phyloP scores from a whole-genome alignment of 2,888 invertebrate genomes.

The Drosophila paranaensis region DNA sequence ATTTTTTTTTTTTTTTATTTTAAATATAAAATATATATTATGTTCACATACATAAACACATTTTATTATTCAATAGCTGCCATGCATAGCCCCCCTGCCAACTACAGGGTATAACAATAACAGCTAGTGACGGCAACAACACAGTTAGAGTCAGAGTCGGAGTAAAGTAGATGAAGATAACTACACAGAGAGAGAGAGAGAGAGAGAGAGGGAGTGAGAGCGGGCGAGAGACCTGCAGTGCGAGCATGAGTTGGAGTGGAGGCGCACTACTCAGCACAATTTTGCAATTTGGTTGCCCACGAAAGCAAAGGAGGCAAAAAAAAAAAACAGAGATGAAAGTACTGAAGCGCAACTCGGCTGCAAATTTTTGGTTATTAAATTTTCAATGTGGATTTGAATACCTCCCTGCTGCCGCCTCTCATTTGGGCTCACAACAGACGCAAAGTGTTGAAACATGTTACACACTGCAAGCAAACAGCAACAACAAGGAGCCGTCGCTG shows the following conservation, averaged over 20 bases:
- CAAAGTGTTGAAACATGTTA: constrained; percentile 78
- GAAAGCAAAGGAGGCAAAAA: constrained; percentile 7
- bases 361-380: constrained; percentile 76
- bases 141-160: constrained; percentile 27
- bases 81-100: not conserved
- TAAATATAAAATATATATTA: not conserved
- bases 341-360: constrained; percentile 34
- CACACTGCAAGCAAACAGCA: constrained; percentile 29
- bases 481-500: constrained; percentile 19
- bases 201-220: not conserved
- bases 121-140: constrained; percentile 19
- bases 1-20: too few relatives aligned
- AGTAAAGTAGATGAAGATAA: constrained; percentile 11
- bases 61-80: not conserved
- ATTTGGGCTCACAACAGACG: constrained; percentile 52
- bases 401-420: constrained; percentile 30
- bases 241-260: not conserved
- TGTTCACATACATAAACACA: too few relatives aligned
- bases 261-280: constrained; percentile 30
- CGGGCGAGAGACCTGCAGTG: not conserved
- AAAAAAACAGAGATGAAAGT: not conserved
- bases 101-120: constrained; percentile 34
- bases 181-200: not conserved
- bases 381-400: constrained; percentile 75
- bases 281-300: constrained; percentile 50